These are phyloP conservation scores for Lagocephalus sceleratus DNA, from an alignment of 2,797 vertebrate genomes.

Conservation along the genomic window DNA sequence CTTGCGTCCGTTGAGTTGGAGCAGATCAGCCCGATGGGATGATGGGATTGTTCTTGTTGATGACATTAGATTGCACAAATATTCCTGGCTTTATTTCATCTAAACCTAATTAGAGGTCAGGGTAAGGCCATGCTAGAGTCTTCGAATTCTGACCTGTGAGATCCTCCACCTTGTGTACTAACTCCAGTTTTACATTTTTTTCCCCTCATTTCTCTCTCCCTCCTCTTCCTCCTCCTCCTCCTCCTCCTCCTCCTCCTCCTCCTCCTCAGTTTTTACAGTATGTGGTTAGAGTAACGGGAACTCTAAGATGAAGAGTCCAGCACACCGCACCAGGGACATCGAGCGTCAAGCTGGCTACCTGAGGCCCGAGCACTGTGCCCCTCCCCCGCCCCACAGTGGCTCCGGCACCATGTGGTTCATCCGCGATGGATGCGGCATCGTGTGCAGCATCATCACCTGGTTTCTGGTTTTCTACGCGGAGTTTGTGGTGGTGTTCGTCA, in stretches of 20 bases:
- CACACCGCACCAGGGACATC: constrained; percentile 91
- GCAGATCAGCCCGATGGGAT: too few relatives aligned
- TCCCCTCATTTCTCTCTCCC: background rate
- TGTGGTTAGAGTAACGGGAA: constrained; percentile 79
- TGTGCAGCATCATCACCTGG: constrained; percentile 94
- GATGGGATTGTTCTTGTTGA: too few relatives aligned
- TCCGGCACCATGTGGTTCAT: constrained; percentile 95
- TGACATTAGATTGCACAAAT: too few relatives aligned
- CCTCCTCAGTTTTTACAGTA: constrained; percentile 66
- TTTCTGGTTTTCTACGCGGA: constrained; percentile 93
- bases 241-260: constrained; percentile 4
- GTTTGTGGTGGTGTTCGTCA: constrained; percentile 95
- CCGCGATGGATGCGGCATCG: constrained; percentile 93
- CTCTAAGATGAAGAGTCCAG: constrained; percentile 81
- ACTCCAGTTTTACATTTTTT: constrained; percentile 10
- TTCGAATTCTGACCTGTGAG: too few relatives aligned
- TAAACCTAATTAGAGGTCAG: too few relatives aligned
- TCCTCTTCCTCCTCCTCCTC: constrained; percentile 21
- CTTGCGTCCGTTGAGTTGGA: too few relatives aligned
- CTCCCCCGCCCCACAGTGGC: constrained; percentile 79
- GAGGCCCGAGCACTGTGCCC: constrained; percentile 88
- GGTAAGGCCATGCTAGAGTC: too few relatives aligned
- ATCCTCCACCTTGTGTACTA: background rate
- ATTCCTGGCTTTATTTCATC: too few relatives aligned
- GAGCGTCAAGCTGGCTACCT: constrained; percentile 94